Evolutionary conservation across 2,797 vertebrate genomes (phyloP).

Genomic region (Thripadectes ignobilis): DNA sequence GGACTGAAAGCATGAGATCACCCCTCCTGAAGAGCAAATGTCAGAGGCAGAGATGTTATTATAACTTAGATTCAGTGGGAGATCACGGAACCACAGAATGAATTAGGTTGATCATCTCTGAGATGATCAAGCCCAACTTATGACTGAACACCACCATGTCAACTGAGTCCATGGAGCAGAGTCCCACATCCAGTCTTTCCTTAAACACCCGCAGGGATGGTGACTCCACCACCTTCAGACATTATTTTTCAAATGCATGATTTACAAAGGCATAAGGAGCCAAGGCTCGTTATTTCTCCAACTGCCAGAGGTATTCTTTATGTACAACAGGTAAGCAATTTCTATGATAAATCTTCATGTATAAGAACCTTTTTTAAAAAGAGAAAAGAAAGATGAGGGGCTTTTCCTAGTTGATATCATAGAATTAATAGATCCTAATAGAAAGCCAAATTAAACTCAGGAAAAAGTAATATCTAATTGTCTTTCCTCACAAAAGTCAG

Average conservation of each 20-base stretch:
- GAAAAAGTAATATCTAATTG: neutral
- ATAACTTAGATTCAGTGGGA: neutral
- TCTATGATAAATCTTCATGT: neutral
- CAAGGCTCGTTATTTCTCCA: neutral
- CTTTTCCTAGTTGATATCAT: neutral
- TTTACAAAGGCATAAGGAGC: neutral
- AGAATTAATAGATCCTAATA: neutral
- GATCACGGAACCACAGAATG: neutral
- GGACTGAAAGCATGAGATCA: neutral
- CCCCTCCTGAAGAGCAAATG: neutral
- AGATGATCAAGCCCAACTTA: neutral
- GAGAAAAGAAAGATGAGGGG: neutral
- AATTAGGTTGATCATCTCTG: neutral
- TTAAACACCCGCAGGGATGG: neutral
- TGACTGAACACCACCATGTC: neutral
- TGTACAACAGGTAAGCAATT: neutral
- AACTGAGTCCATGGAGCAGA: neutral
- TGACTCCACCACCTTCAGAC: neutral
- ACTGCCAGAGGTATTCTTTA: neutral
- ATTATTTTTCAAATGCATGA: neutral
- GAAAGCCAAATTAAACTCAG: neutral
- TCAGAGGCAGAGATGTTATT: neutral
- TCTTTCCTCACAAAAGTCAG: neutral
- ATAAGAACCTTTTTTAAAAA: neutral
- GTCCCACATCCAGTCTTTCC: neutral